Evolutionary conservation across 2,113 vertebrate species (phyloP).

Genomic region (Athene cunicularia): DNA sequence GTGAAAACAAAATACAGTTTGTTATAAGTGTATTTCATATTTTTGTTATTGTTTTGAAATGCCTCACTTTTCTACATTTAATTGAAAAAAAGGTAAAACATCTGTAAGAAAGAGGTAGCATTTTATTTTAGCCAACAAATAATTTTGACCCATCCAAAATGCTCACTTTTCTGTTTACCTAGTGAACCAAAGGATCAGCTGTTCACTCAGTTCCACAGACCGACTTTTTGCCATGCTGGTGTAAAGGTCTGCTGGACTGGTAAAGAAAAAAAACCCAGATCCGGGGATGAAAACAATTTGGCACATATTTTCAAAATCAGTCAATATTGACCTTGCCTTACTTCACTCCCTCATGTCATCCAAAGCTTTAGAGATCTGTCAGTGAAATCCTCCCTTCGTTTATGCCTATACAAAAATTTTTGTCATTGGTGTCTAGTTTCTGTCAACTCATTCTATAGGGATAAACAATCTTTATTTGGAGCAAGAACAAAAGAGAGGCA

Average conservation of each 20-base stretch:
- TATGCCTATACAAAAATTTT: background rate
- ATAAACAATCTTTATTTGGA: background rate
- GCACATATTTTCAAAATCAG: background rate
- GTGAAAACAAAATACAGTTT: background rate
- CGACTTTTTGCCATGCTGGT: background rate
- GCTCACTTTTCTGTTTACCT: background rate
- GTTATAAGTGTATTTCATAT: background rate
- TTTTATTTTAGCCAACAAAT: background rate
- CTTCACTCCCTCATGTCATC: background rate
- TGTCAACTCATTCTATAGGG: background rate
- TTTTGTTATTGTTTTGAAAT: background rate
- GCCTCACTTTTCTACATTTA: background rate
- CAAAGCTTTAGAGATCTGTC: background rate
- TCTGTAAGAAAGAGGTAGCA: background rate
- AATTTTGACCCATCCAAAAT: background rate
- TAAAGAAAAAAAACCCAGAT: background rate
- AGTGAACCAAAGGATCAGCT: background rate
- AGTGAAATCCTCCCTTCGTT: background rate
- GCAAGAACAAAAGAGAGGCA: background rate
- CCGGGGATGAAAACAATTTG: background rate
- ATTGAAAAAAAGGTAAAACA: background rate
- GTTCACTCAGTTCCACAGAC: background rate
- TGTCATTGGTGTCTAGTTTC: background rate
- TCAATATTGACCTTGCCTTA: background rate
- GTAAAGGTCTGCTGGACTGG: background rate